Evolutionary conservation across 2,888 invertebrate species (phyloP).

Genomic region (Protonemura montana): DNA sequence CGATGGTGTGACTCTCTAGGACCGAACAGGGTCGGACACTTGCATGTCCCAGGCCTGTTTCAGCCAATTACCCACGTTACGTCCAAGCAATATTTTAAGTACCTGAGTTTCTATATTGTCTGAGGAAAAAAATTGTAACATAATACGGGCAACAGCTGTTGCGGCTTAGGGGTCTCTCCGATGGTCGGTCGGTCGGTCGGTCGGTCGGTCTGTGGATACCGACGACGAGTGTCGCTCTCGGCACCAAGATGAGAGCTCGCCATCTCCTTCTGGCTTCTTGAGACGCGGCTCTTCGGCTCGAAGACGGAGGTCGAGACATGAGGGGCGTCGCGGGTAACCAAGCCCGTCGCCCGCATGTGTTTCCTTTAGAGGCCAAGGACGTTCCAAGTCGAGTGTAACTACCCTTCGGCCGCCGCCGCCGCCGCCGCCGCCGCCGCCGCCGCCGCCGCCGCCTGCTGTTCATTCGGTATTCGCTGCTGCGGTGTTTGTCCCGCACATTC

Average conservation of each 20-base stretch:
- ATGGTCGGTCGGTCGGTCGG: neutral
- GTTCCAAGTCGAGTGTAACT: neutral
- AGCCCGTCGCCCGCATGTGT: neutral
- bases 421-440: neutral
- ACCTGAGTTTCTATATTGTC: neutral
- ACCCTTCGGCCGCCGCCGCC: neutral
- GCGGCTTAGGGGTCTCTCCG: conserved; percentile 15
- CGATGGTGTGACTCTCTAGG: neutral
- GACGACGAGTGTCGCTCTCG: neutral
- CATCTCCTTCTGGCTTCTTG: neutral
- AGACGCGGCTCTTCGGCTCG: neutral
- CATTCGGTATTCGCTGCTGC: neutral
- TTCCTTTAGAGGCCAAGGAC: neutral
- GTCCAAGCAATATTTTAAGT: conserved; percentile 7
- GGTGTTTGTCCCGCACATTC: neutral
- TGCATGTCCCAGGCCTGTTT: neutral
- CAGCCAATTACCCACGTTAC: neutral
- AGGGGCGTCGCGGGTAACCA: neutral
- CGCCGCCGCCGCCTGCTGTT: neutral
- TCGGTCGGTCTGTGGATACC: neutral
- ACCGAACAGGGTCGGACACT: neutral
- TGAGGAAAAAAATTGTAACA: neutral
- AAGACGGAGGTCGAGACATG: neutral
- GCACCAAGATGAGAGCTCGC: neutral
- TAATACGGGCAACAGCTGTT: neutral